Base-by-base conservation (phyloP, 2,113 vertebrate species). In the Myotis lucifugus region DNA sequence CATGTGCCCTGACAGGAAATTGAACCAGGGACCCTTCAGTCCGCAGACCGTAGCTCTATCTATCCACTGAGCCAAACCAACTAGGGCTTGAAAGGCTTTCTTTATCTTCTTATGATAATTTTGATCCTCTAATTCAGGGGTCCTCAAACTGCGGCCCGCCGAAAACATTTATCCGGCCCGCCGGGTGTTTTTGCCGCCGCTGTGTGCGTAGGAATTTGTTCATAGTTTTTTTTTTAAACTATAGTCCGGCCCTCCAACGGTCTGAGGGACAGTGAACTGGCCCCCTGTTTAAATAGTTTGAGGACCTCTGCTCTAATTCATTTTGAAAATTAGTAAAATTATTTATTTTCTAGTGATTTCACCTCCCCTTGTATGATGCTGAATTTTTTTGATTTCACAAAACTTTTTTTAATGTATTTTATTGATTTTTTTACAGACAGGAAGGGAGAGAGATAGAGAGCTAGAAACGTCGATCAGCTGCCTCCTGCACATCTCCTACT, bases 361-460 rank as follows among this genome's bases (percentile, higher is more conserved):
- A 42, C 13, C 8, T 18, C 1, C 0, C 13, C 12, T 7, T 54
- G 52, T 72, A 27, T 40, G 42, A 56, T 52, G 11, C 12, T 46
- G 23, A 59, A 64, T 66, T 18, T 46, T 59, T 89, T 85, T 46
- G 34, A 70, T 40, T 86, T 92, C 40, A 64, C 50, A 72, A 70
- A 87, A 54, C 29, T 64, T 85, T 61, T 37, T 37, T 37, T 37
- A 37, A 37, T 37, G 3, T 37, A 37, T 37, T 37, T 37, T 37
- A 37, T 37, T 37, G 37, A 37, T 37, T 37, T 37, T 37, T 37
- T 37, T 37, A 37, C 37, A 37, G 37, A 37, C 2, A 37, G 37
- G 37, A 37, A 37, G 37, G 37, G 37, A 37, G 37, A 37, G 37
- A 37, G 37, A 37, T 37, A 37, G 37, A 37, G 37, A 37, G 37